Evolutionary conservation across 2,888 invertebrate genomes (phyloP).

Genomic region (Drosophila fulvimacula): DNA sequence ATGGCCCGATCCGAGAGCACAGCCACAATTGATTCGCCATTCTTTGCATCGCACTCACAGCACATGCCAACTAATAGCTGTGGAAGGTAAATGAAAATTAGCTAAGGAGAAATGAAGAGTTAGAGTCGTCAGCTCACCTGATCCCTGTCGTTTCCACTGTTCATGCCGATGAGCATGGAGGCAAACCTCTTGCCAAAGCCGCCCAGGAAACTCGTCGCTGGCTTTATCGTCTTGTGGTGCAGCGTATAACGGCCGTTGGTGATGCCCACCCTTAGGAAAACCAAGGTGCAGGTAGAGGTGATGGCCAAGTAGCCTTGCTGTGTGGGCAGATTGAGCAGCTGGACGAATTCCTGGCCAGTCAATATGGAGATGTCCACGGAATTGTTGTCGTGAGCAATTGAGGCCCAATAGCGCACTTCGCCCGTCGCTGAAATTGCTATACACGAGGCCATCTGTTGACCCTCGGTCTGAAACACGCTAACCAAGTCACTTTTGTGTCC

Average conservation of each 20-base stretch:
- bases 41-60: conserved; percentile 83
- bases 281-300: conserved; percentile 95
- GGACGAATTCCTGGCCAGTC: conserved; percentile 94
- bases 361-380: conserved; percentile 94
- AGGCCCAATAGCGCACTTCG: conserved; percentile 95
- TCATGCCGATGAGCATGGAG: conserved; percentile 84
- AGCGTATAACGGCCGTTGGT: conserved; percentile 89
- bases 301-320: conserved; percentile 92
- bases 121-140: conserved; percentile 67
- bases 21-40: conserved; percentile 87
- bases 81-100: not conserved
- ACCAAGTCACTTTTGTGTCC: conserved; percentile 95
- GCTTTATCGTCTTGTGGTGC: conserved; percentile 88
- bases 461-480: conserved; percentile 88
- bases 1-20: conserved; percentile 91
- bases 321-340: conserved; percentile 88
- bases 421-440: conserved; percentile 97
- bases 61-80: conserved; percentile 89
- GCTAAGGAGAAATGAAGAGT: not conserved
- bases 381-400: conserved; percentile 93
- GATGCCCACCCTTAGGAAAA: conserved; percentile 88
- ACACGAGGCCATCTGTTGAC: conserved; percentile 91
- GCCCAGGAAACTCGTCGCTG: conserved; percentile 93
- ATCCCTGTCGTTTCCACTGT: conserved; percentile 82
- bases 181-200: conserved; percentile 90